Evolutionary conservation across 2,797 vertebrate genomes (phyloP), one percentile per base, ranked within the genome.

Genomic region (Coregonus ussuriensis): DNA sequence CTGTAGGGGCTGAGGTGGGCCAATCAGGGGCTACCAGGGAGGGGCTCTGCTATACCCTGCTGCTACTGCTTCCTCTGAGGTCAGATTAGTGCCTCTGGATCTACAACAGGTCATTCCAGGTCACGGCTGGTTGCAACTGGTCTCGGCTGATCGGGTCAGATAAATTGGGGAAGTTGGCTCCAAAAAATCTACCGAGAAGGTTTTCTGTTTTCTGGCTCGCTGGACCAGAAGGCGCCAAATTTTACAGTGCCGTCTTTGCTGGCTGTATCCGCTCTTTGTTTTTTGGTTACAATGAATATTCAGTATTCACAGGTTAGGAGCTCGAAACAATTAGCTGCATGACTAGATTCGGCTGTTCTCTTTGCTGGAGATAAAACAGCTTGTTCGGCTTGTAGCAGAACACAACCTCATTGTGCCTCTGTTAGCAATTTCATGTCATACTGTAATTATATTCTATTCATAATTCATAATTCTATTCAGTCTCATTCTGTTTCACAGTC

Each of bases 91-190:
- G 11, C 4, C 25, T 33, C 3, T 54, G 71, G 25, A 52, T 72
- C 59, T 6, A 62, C 56, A 62, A 6, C 89, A 76, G 91, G 90
- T 91, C 86, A 89, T 18, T 69, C 82, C 59, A 87, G 86, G 91
- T 89, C 90, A 82, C 6, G 16, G 52, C 68, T 62, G 65, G 63
- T 63, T 31, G 85, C 79, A 82, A 80, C 82, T 79, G 69, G 74
- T 82, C 81, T 80, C 81, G 81, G 77, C 41, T 85, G 78, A 7
- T 51, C 73, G 86, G 76, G 79, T 76, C 63, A 9, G 72, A 73
- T 75, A 83, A 84, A 89, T 80, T 89, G 41, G 15, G 79, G 81
- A 82, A 83, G 72, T 79, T 85, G 81, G 77, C 76, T 72, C 25
- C 75, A 66, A 86, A 78, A 67, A 86, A 77, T 70, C 11, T 75